Conservation (phyloP, 2,888 invertebrate genomes). For the Himalopsyche kuldschensis region DNA sequence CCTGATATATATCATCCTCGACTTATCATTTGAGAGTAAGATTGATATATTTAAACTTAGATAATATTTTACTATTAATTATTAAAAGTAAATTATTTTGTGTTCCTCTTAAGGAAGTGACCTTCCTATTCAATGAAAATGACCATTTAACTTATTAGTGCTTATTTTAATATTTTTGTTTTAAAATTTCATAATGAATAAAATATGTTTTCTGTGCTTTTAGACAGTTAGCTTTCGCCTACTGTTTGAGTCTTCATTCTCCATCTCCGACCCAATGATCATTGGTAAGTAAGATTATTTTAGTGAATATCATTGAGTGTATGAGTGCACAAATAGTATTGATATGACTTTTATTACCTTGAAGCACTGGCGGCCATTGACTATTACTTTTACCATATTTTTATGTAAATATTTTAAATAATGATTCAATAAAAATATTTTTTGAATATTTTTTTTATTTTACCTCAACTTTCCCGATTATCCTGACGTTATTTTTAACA, state of each 20-base stretch:
- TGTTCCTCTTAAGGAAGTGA: background rate
- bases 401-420: constrained; percentile 14
- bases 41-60: background rate
- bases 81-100: background rate
- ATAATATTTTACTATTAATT: background rate
- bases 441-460: constrained; percentile 4
- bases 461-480: background rate
- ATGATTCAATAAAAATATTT: constrained; percentile 4
- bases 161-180: background rate
- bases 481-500: no score
- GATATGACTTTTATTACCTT: constrained; percentile 8
- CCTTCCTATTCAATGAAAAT: background rate
- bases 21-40: background rate
- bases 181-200: background rate
- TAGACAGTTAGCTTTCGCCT: constrained; percentile 10
- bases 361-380: constrained; percentile 11
- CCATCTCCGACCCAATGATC: background rate
- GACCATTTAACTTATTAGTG: background rate
- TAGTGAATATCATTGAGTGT: constrained; percentile 24
- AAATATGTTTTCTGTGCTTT: constrained; percentile 11
- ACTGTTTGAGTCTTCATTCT: background rate
- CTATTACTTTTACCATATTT: background rate
- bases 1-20: no score
- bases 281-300: constrained; percentile 21
- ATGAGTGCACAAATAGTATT: constrained; percentile 23